Evolutionary conservation across 2,797 vertebrate species (phyloP), one percentile per base, ranked within the genome.

Genomic region (Rhynchonycteris naso): DNA sequence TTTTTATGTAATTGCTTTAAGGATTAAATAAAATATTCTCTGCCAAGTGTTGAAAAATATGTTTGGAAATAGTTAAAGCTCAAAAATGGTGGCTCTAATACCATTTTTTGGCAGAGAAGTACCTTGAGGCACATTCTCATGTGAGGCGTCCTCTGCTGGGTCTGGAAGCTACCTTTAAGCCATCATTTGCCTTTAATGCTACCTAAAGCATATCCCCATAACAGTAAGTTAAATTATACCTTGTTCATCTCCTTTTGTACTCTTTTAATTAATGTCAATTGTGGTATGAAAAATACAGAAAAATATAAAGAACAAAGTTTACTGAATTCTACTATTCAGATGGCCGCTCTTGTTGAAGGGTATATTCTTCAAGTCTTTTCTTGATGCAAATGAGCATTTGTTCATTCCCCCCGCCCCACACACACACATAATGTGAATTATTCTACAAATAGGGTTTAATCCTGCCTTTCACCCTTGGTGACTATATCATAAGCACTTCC

Each of bases 261-360:
- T 86, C 72, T 65, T 91, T 69, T 61, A 96, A 81, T 52, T 43
- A 58, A 63, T 88, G n/a, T 76, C 61, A 50, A 38, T 79, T 74
- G 7, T 56, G 43, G 8, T 33, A 69, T 93, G 33, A 10, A 75
- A 94, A 80, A 86, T 26, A 66, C 8, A 65, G 38, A 72, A 84
- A 81, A 35, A 11, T 59, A 71, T 52, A 76, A 21, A 33, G 56
- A 91, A 63, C 65, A 78, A 80, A 59, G 26, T 43, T 86, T 24
- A 80, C 38, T 21, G 7, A 93, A 47, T 69, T 18, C 16, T 5
- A 50, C 35, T 12, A 50, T 63, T 78, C 65, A 84, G 56, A 50
- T 28, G 30, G 59, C n/a, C 11, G 19, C 7, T 65, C 30, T 47
- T 26, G 12, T 1, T 52, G 11, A 33, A 86, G 22, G 94, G 21